phyloP scores from a whole-genome alignment of 37 sponge, comb jelly and placozoan species.

The Halisarca cf. caerulea region DNA sequence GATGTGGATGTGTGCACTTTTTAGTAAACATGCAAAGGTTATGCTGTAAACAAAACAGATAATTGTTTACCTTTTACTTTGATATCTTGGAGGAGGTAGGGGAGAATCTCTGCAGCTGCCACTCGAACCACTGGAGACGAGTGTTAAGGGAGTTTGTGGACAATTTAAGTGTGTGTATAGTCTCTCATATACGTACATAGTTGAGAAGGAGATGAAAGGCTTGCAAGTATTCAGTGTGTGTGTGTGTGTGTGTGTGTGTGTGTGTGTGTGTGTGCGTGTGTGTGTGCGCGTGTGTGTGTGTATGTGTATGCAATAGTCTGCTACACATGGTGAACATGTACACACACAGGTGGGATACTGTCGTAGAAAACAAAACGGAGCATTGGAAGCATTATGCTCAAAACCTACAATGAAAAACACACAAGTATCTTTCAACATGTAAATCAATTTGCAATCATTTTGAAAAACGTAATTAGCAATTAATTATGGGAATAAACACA shows the following conservation, averaged over 20 bases:
- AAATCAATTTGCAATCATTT: no score
- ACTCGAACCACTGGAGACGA: slow-evolving; percentile 68
- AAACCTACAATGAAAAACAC: slow-evolving; percentile 74
- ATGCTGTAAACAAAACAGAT: neutral
- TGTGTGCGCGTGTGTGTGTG: no score
- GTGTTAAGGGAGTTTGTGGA: neutral
- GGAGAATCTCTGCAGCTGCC: slow-evolving; percentile 95
- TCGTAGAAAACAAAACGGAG: slow-evolving; percentile 96
- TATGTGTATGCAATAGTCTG: no score
- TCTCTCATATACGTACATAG: no score
- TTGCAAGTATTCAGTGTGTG: no score
- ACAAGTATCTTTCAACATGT: no score
- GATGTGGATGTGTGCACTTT: neutral
- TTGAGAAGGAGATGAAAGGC: no score
- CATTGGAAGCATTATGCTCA: slow-evolving; percentile 92
- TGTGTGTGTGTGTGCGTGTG: no score
- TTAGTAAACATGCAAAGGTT: neutral
- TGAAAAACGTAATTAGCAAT: no score
- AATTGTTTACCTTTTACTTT: slow-evolving; percentile 73
- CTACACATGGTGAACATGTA: neutral
- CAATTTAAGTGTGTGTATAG: neutral
- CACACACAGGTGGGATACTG: slow-evolving; percentile 35
- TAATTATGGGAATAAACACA: no score
- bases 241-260: no score
- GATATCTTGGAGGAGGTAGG: slow-evolving; percentile 88